phyloP scores from a whole-genome alignment of 35 echinoderm and acorn worm species.

The Diadema setosum region DNA sequence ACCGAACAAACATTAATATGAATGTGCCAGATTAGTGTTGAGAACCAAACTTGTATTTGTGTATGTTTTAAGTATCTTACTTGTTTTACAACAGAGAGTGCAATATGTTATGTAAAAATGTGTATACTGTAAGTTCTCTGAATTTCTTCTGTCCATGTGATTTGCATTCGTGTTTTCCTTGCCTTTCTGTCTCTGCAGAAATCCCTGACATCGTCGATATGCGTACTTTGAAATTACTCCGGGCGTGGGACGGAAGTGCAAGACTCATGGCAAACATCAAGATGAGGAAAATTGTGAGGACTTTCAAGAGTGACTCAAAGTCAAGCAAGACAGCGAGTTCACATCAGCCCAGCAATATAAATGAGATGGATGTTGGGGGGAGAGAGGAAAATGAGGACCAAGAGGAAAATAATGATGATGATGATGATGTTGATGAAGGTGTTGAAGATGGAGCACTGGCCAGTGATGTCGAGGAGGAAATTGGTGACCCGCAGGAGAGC shows the following conservation, averaged over 20 bases:
- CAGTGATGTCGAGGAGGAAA: neutral
- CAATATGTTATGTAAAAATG: too few species aligned
- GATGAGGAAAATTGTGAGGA: conserved; percentile 33
- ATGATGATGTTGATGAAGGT: neutral
- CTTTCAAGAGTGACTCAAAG: neutral
- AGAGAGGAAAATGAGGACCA: neutral
- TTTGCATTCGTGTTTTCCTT: neutral
- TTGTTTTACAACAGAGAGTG: too few species aligned
- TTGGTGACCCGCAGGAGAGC: neutral
- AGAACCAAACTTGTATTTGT: too few species aligned
- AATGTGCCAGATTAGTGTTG: too few species aligned
- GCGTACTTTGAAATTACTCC: conserved; percentile 6
- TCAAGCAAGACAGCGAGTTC: neutral
- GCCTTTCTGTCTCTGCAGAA: neutral
- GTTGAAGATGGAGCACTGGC: neutral
- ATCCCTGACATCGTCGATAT: conserved; percentile 31
- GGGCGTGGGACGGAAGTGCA: conserved; percentile 27
- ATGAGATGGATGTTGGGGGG: too few species aligned
- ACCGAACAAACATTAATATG: too few species aligned
- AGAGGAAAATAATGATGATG: neutral
- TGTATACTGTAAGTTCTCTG: too few species aligned
- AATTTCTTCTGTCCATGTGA: too few species aligned
- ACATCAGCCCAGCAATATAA: neutral
- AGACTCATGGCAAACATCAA: conserved; percentile 15
- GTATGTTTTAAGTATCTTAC: too few species aligned